Evolutionary conservation across 2,888 invertebrate genomes (phyloP), one percentile per base, ranked within the genome.

Genomic region (Mystacides longicornis): DNA sequence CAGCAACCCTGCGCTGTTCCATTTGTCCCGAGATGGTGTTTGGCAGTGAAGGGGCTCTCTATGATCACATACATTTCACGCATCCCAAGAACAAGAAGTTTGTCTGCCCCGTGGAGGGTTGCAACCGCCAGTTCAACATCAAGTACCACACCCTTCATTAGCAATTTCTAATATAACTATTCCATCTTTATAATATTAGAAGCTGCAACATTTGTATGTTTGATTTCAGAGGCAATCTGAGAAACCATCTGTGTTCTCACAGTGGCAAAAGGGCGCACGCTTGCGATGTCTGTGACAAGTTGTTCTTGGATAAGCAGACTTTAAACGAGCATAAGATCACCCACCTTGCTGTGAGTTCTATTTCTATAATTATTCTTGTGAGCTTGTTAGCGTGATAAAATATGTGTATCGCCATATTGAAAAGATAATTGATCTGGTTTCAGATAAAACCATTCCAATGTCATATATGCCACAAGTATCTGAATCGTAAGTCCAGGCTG

Each of bases 271-370:
- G 79, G 0, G 70, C 75, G 1, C 77, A 78, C 54, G 72, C 71
- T 51, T 79, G 79, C 53, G 72, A 70, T 1, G 74, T 72, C 0
- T 79, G 79, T 54, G 73, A 73, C 3, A 79, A 79, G 56, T 63
- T 73, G 19, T 79, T 79, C 61, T 64, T 78, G 1, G 78, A 79
- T 63, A 76, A 76, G 42, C 78, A 79, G 64, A 79, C 79, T 0
- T 55, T 79, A 56, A 75, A 75, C 45, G 79, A 79, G 45, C 79
- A 79, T 46, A 71, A 73, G 0, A 77, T 79, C 5, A 75, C 75
- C 0, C 79, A 79, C 66, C 65, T 65, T 62, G 52, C 56, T 54
- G 59, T 57, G 14, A 23, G 45, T 51, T 11, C 3, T 27, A 27
- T 27, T 27, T 27, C 11, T 27, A 27, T 27, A n/a, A n/a, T n/a